phyloP scores from a whole-genome alignment of 1,140 invertebrate species.

The Drosophila subobscura region DNA sequence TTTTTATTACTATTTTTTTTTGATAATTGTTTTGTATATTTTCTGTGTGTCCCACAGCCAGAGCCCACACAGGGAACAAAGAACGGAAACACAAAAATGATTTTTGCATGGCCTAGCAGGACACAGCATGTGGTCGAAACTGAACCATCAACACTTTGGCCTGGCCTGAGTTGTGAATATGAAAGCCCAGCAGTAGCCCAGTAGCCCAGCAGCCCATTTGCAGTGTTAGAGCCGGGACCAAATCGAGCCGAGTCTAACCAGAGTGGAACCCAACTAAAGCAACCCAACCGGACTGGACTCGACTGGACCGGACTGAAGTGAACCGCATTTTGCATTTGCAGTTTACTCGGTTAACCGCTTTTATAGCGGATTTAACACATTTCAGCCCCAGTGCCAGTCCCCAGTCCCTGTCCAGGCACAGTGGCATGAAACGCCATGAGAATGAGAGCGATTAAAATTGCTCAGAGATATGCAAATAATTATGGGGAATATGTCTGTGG shows the following conservation, averaged over 20 bases:
- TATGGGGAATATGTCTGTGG: no score
- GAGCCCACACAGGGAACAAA: not conserved
- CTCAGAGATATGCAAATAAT: not conserved
- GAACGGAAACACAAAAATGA: constrained; percentile 3
- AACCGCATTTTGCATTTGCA: constrained; percentile 74
- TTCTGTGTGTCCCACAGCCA: not conserved
- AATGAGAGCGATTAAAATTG: not conserved
- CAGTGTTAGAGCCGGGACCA: constrained; percentile 1
- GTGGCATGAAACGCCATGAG: not conserved
- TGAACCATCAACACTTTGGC: constrained; percentile 46
- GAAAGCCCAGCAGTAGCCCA: not conserved
- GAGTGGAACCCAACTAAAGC: constrained; percentile 8
- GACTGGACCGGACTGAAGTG: constrained; percentile 22
- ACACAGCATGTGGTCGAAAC: constrained; percentile 33
- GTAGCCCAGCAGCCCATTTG: not conserved
- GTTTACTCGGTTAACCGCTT: constrained; percentile 77
- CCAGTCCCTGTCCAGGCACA: constrained; percentile 13
- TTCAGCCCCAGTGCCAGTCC: constrained; percentile 16
- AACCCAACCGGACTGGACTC: constrained; percentile 6
- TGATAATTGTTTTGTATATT: no score
- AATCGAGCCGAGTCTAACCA: constrained; percentile 28
- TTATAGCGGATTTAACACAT: constrained; percentile 78
- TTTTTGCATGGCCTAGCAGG: constrained; percentile 10
- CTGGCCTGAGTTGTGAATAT: constrained; percentile 23
- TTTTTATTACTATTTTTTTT: no score